Percentiles rank a stretch among this genome's conserved stretches.
These are phyloP conservation scores for Erythrocebus patas DNA, from an alignment of 2,113 vertebrate species.

Conservation along the genomic window DNA sequence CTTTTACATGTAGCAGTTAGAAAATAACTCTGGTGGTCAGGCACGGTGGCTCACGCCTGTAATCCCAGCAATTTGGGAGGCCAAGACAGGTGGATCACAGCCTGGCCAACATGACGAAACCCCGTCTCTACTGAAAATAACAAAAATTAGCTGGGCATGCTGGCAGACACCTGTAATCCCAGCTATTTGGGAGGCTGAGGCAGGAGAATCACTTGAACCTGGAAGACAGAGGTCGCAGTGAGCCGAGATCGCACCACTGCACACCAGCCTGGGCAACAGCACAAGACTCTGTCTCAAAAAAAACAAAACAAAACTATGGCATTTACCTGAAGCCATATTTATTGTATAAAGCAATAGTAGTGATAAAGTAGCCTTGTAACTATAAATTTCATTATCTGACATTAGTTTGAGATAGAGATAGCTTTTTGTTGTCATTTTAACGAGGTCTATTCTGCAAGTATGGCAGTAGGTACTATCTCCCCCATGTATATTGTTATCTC, in stretches of 20 bases:
- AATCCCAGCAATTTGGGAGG: background rate
- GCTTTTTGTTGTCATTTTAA: background rate
- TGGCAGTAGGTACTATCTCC: background rate
- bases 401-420: background rate
- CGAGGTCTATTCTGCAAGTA: background rate
- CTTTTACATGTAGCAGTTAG: conserved; percentile 47
- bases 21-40: conserved; percentile 16
- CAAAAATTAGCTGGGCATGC: too few relatives aligned
- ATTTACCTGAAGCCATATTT: background rate
- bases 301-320: background rate
- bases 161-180: too few relatives aligned
- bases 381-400: conserved; percentile 25
- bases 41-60: background rate
- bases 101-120: background rate
- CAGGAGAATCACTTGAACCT: too few relatives aligned
- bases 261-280: too few relatives aligned
- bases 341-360: conserved; percentile 17
- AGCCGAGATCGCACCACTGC: too few relatives aligned
- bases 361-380: conserved; percentile 18
- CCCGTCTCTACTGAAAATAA: too few relatives aligned
- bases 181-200: too few relatives aligned
- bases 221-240: too few relatives aligned
- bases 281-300: too few relatives aligned
- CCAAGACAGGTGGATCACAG: background rate
- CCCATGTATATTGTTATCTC: background rate